Evolutionary conservation across 1,140 invertebrate genomes (phyloP), one percentile per base, ranked within the genome.

Genomic region (Brachionus calyciflorus): DNA sequence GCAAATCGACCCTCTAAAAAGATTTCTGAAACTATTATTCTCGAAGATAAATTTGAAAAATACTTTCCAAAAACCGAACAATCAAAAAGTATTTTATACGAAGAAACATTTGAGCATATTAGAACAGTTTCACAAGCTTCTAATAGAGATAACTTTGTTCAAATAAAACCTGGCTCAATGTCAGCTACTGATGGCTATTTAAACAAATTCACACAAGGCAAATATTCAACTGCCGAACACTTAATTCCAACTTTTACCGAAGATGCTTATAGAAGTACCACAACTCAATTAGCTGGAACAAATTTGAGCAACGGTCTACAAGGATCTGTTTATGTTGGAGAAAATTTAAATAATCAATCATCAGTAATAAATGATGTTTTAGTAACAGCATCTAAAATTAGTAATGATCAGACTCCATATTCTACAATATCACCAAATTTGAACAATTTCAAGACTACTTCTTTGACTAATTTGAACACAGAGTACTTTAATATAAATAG

Each of bases 51-150:
- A 5, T 37, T 5, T 37, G 33, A 37, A 9, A 3, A 37, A 37
- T 37, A 37, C 17, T 60, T 60, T 60, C 28, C 28, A 28, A 26
- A 28, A 28, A 55, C 12, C 53, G 33, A 55, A 28, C 14, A 17
- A 40, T 60, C 55, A 37, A 33, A 33, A 28, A 55, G 53, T 37
- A 60, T 60, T 60, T 37, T 60, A 10, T 60, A 60, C 9, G 55
- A 60, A 37, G 55, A 60, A 33, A 60, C 55, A 37, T 60, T 60
- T 37, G 28, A 60, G 55, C 55, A 60, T 60, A 60, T 60, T 33
- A 28, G 30, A 33, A 60, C 55, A 17, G 55, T 60, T 7, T 33
- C 26, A 2, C 28, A 60, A 5, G 55, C 26, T 37, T 60, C 55
- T 2, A 33, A 30, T 0, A 33, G 19, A 37, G 30, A 60, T 17